Conservation (phyloP, 2,113 vertebrate species). For the Proterorhinus semilunaris region DNA sequence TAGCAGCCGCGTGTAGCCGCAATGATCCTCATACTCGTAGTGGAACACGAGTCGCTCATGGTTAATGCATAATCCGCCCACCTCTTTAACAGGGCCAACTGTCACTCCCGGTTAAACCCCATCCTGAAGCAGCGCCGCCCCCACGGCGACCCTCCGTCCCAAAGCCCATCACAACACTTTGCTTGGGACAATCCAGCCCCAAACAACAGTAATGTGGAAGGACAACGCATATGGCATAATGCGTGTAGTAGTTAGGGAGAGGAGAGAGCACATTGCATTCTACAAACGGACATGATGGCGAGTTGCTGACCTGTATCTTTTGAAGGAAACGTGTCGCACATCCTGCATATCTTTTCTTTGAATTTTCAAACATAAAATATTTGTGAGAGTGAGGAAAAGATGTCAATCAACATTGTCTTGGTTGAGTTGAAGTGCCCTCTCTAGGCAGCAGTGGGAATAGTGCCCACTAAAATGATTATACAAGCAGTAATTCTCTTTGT, state of each 20-base stretch:
- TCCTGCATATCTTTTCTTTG: too few species aligned
- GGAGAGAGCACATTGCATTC: too few species aligned
- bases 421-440: too few species aligned
- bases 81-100: conserved; percentile 57
- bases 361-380: too few species aligned
- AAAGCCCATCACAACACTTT: conserved; percentile 42
- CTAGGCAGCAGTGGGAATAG: too few species aligned
- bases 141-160: conserved; percentile 5
- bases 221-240: conserved; percentile 15
- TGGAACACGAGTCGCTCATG: conserved; percentile 56
- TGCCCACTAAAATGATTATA: too few species aligned
- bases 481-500: too few species aligned
- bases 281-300: not conserved
- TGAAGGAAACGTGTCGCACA: too few species aligned
- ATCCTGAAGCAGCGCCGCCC: conserved; percentile 29
- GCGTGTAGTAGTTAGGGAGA: not conserved
- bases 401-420: too few species aligned
- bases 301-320: not conserved
- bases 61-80: conserved; percentile 60
- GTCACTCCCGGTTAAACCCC: conserved; percentile 59
- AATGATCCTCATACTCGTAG: conserved; percentile 18
- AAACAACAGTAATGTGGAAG: conserved; percentile 40
- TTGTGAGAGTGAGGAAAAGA: too few species aligned
- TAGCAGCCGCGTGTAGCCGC: conserved; percentile 4
- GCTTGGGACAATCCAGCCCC: conserved; percentile 14